These are phyloP conservation scores for Melanaphis sacchari DNA, from an alignment of 1,140 invertebrate genomes.

Conservation along the genomic window DNA sequence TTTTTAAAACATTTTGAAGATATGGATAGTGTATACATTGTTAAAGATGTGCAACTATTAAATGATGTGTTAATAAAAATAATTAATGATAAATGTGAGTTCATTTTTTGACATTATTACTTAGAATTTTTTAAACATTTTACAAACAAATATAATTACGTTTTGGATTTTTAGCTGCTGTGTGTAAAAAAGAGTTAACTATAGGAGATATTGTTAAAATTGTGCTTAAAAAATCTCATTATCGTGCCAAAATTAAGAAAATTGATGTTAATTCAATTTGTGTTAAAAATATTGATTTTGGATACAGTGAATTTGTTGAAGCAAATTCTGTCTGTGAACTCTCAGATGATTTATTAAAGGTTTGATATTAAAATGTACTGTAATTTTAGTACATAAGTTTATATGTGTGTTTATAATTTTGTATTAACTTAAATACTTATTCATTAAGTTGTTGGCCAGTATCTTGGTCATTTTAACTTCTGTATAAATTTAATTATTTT, in stretches of 20 bases:
- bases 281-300: slow-evolving; percentile 46
- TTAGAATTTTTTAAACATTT: background rate
- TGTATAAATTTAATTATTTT: background rate
- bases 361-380: background rate
- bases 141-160: background rate
- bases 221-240: background rate
- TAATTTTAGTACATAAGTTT: background rate
- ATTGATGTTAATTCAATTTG: background rate
- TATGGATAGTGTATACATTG: background rate
- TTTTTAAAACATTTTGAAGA: slow-evolving; percentile 46
- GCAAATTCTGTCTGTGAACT: background rate
- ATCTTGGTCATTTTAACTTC: background rate
- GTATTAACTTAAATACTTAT: background rate
- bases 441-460: background rate
- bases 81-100: background rate
- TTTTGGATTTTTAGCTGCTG: background rate
- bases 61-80: background rate
- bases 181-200: background rate
- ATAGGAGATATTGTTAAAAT: slow-evolving; percentile 31
- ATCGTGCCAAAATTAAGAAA: slow-evolving; percentile 34
- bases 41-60: background rate
- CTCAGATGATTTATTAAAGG: background rate
- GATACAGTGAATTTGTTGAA: background rate
- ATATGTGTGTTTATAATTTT: background rate
- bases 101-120: background rate